Percentiles rank a stretch among this genome's conserved stretches.
Evolutionary conservation across 2,797 vertebrate genomes (phyloP).

Genomic region (Hippoglossus hippoglossus): DNA sequence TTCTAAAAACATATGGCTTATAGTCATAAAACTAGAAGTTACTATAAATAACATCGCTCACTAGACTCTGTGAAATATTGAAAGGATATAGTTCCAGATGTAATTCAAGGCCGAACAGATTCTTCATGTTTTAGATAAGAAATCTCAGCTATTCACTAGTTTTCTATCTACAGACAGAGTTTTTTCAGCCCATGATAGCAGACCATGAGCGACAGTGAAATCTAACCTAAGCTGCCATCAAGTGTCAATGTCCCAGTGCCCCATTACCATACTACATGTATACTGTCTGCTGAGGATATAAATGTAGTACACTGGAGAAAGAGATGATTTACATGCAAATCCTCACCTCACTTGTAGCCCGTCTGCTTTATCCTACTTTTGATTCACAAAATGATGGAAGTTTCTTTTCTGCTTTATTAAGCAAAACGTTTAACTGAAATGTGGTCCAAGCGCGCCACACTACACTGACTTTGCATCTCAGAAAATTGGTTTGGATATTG

Average conservation of each 20-base stretch:
- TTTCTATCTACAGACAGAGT: neutral
- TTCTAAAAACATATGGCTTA: too few species aligned
- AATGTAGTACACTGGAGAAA: slow-evolving; percentile 27
- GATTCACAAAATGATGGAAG: slow-evolving; percentile 45
- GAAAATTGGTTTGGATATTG: slow-evolving; percentile 34
- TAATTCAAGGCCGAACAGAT: slow-evolving; percentile 4
- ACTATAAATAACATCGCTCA: too few species aligned
- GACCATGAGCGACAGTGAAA: slow-evolving; percentile 19
- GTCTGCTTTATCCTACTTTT: slow-evolving; percentile 40
- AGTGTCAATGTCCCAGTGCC: slow-evolving; percentile 36
- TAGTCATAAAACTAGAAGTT: too few species aligned
- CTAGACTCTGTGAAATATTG: slow-evolving; percentile 8
- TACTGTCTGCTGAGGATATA: slow-evolving; percentile 21
- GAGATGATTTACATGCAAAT: too few species aligned
- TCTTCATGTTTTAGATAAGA: slow-evolving; percentile 13
- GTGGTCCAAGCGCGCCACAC: neutral
- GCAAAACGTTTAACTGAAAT: slow-evolving; percentile 50
- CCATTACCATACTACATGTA: slow-evolving; percentile 35
- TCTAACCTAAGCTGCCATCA: slow-evolving; percentile 33
- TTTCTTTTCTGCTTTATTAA: slow-evolving; percentile 42
- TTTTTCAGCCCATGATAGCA: slow-evolving; percentile 1
- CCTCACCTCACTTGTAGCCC: slow-evolving; percentile 24
- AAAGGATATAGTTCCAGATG: slow-evolving; percentile 10
- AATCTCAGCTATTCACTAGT: slow-evolving; percentile 17
- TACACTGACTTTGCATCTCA: slow-evolving; percentile 25